Evolutionary conservation across 2,113 vertebrate genomes (phyloP).

Genomic region (Corapipo altera): DNA sequence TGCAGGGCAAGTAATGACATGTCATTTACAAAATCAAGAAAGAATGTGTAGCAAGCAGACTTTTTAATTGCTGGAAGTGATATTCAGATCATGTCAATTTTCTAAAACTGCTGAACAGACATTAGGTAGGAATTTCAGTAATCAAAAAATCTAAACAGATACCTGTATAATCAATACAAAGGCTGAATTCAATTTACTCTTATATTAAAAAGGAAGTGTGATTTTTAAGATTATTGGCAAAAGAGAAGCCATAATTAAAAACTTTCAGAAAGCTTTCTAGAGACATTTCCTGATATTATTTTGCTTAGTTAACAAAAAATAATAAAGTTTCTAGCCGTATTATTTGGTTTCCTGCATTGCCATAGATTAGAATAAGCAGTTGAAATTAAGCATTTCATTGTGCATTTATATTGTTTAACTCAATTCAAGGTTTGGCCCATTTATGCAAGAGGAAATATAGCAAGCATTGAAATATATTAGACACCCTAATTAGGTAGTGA

Average conservation of each 20-base stretch:
- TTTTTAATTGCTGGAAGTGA: neutral
- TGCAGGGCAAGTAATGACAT: neutral
- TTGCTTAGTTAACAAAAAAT: neutral
- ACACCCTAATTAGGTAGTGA: neutral
- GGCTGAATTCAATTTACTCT: neutral
- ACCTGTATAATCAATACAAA: neutral
- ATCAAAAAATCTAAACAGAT: neutral
- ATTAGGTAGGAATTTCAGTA: neutral
- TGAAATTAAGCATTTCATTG: neutral
- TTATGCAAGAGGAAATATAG: neutral
- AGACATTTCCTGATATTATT: neutral
- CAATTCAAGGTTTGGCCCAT: neutral
- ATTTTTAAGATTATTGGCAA: neutral
- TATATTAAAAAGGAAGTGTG: neutral
- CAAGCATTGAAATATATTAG: neutral
- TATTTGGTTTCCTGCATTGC: neutral
- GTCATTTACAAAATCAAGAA: neutral
- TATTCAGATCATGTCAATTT: neutral
- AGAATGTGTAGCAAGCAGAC: neutral
- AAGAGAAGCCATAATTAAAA: neutral
- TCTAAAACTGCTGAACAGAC: neutral
- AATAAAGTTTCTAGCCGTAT: neutral
- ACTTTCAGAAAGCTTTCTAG: neutral
- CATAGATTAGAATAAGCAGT: neutral
- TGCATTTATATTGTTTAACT: neutral